phyloP scores from a whole-genome alignment of 1,140 invertebrate genomes.

The Gryllus bimaculatus region DNA sequence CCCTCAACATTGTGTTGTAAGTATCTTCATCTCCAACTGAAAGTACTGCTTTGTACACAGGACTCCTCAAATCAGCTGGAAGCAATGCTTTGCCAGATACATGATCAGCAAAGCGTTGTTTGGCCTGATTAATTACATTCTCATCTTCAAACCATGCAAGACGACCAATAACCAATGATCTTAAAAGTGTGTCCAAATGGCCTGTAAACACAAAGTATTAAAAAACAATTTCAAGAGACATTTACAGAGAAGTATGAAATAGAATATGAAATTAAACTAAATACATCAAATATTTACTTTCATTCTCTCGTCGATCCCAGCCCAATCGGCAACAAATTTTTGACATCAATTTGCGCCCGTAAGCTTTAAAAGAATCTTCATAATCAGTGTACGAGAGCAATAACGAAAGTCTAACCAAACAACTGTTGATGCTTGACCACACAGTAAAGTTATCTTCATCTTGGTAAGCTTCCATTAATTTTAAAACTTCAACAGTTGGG shows the following conservation, averaged over 20 bases:
- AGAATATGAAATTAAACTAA: no score
- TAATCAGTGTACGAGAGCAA: conserved; percentile 70
- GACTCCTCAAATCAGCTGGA: conserved; percentile 76
- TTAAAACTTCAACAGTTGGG: conserved; percentile 65
- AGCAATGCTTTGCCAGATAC: conserved; percentile 48
- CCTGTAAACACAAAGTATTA: conserved; percentile 31
- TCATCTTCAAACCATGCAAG: conserved; percentile 73
- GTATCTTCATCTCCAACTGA: conserved; percentile 55
- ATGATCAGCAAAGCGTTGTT: conserved; percentile 61
- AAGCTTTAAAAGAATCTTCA: conserved; percentile 61
- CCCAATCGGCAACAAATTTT: conserved; percentile 62
- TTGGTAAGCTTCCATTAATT: conserved; percentile 63
- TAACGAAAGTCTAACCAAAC: conserved; percentile 60
- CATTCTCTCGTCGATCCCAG: conserved; percentile 62
- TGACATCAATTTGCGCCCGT: conserved; percentile 55
- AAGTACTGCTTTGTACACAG: conserved; percentile 79
- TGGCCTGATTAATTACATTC: conserved; percentile 64
- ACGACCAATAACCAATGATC: conserved; percentile 70
- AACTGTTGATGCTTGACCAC: conserved; percentile 78
- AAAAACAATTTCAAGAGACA: not conserved
- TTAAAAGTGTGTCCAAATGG: conserved; percentile 73
- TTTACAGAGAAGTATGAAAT: no score
- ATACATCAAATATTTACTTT: conserved; percentile 39
- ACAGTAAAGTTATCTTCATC: conserved; percentile 89
- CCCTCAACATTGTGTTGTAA: conserved; percentile 67